phyloP scores from a whole-genome alignment of 2,888 invertebrate genomes.

The Drosophila mulleri region DNA sequence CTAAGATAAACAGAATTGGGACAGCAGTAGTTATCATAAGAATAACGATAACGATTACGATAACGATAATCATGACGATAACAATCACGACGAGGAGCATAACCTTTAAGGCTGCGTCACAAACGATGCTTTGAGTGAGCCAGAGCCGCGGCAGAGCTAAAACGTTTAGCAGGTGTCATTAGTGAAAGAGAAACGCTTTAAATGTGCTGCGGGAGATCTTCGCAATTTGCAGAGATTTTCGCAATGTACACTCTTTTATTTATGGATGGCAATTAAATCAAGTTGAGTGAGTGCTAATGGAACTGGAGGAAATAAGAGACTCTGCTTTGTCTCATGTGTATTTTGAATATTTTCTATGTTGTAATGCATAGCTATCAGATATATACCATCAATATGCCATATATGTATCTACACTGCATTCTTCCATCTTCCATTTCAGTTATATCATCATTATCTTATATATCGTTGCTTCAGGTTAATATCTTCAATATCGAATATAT shows the following conservation, averaged over 20 bases:
- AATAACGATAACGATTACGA: conserved; percentile 21
- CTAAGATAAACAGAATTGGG: neutral
- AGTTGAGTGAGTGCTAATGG: neutral
- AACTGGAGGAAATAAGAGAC: neutral
- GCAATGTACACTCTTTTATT: neutral
- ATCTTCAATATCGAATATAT: too few relatives aligned
- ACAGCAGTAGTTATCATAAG: conserved; percentile 5
- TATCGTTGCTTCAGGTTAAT: too few relatives aligned
- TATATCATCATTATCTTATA: too few relatives aligned
- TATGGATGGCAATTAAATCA: neutral
- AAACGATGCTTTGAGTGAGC: neutral
- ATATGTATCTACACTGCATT: too few relatives aligned
- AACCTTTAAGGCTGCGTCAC: conserved; percentile 14
- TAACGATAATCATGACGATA: conserved; percentile 29
- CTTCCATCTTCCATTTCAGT: too few relatives aligned
- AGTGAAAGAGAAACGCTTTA: too few relatives aligned
- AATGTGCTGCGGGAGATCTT: too few relatives aligned
- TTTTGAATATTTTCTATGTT: too few relatives aligned
- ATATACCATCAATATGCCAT: too few relatives aligned
- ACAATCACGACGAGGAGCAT: conserved; percentile 28
- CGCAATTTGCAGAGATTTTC: neutral
- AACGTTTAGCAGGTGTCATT: neutral
- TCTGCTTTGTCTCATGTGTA: too few relatives aligned
- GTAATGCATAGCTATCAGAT: too few relatives aligned
- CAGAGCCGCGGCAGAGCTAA: neutral